Base-by-base conservation (phyloP, 2,113 vertebrate genomes). In the Nothobranchius kuhntae region DNA sequence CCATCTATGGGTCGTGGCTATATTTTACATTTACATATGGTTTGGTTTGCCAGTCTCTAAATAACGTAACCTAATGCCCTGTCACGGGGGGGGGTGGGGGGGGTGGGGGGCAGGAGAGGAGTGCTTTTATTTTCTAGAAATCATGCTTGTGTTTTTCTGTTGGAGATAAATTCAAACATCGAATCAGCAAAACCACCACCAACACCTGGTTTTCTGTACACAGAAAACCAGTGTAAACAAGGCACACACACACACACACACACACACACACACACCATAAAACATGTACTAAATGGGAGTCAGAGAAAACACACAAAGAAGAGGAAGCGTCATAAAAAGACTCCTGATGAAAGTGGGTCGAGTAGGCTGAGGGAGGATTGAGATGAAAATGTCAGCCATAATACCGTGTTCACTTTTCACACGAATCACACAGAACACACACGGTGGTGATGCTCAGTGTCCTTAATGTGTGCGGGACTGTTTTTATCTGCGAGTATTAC, bases 101-200 rank as follows among this genome's bases (percentile, higher is more conserved):
- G 61, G 76, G 69, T 64, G 79, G 65, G 78, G 68, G 82, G 61
- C 53, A 62, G 44, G 5, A 72, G 60, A 76, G 57, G 72, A 64
- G 71, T 63, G 75, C 73, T 80, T 87, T 89, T 61, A 87, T 84
- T 72, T 74, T 66, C 74, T 65, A 59, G 58, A 47, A 65, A 71
- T 66, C 51, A 40, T 40, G 75, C 54, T 61, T 68, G 77, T 81
- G 73, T 73, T 83, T 74, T 77, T 70, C 65, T 79, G 74, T 82
- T 61, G 68, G 63, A 65, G 81, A 84, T 73, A 54, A 80, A 68
- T 76, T 38, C 56, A 26, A 36, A 78, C 65, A 73, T 67, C 52
- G 54, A 72, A 80, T 76, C 71, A 74, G 58, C 9, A 62, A 80
- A 80, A 75, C 66, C 65, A 59, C 35, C 42, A 46, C 30, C 24